phyloP scores from a whole-genome alignment of 2,113 vertebrate genomes.

The Oreamnos americanus region DNA sequence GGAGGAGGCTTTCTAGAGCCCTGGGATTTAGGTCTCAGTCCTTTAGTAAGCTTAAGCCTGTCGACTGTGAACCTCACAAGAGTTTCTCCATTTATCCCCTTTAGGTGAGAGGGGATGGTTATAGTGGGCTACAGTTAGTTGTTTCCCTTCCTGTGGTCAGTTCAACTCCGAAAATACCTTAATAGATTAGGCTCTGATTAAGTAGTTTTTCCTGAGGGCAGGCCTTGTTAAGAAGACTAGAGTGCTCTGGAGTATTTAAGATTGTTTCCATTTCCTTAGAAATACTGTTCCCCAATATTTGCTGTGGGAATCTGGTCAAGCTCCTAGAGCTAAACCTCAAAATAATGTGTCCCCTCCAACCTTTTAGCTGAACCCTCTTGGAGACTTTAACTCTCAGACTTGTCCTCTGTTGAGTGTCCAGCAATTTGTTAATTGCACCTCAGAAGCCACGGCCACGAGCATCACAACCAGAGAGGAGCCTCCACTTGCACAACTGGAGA shows the following conservation, averaged over 20 bases:
- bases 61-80: not conserved
- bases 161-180: not conserved
- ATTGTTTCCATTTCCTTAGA: not conserved
- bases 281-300: not conserved
- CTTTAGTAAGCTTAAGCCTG: not conserved
- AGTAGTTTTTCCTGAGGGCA: not conserved
- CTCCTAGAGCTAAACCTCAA: not conserved
- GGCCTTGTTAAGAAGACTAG: not conserved
- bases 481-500: not conserved
- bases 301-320: not conserved
- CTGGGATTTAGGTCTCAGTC: not conserved
- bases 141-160: not conserved
- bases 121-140: not conserved
- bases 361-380: not conserved
- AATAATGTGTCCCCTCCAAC: not conserved
- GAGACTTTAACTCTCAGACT: not conserved
- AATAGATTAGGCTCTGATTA: not conserved
- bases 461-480: not conserved
- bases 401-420: not conserved
- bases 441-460: not conserved
- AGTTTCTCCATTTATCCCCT: not conserved
- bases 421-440: not conserved
- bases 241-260: not conserved
- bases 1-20: not conserved
- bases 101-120: not conserved